Conservation (phyloP, 2,888 invertebrate species). For the Eupithecia subumbrata region DNA sequence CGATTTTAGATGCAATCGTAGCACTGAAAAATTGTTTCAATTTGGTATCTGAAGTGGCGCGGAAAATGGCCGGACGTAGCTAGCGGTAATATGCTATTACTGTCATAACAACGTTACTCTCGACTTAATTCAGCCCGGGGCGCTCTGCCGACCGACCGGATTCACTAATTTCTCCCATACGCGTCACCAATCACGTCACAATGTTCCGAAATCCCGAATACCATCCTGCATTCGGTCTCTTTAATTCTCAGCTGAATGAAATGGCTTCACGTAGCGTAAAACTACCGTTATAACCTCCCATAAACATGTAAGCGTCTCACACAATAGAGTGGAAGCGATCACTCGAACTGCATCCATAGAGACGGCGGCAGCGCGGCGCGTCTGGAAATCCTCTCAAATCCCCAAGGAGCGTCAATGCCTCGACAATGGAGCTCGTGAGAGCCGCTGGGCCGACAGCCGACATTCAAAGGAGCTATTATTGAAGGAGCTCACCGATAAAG, state of each 20-base stretch:
- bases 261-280: constrained; percentile 39
- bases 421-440: constrained; percentile 69
- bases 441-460: constrained; percentile 58
- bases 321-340: constrained; percentile 55
- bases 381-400: constrained; percentile 72
- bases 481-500: constrained; percentile 67
- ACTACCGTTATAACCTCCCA: constrained; percentile 50
- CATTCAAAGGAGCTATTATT: constrained; percentile 75
- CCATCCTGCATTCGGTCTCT: constrained; percentile 27
- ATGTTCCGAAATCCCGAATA: constrained; percentile 45
- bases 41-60: constrained; percentile 67
- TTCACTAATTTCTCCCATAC: constrained; percentile 66
- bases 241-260: constrained; percentile 8
- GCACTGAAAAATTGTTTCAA: constrained; percentile 77
- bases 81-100: constrained; percentile 76
- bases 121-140: constrained; percentile 78
- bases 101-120: constrained; percentile 79
- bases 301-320: constrained; percentile 50
- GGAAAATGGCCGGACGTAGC: constrained; percentile 70
- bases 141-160: constrained; percentile 61
- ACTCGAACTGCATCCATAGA: constrained; percentile 55
- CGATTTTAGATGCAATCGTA: constrained; percentile 71
- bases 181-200: constrained; percentile 52
- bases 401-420: constrained; percentile 67
- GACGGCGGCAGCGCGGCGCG: constrained; percentile 53